A percentile compares a stretch with the other conserved stretches of the same genome.
These are phyloP conservation scores for Apodemia mormo DNA, from an alignment of 2,888 invertebrate species.

Conservation along the genomic window DNA sequence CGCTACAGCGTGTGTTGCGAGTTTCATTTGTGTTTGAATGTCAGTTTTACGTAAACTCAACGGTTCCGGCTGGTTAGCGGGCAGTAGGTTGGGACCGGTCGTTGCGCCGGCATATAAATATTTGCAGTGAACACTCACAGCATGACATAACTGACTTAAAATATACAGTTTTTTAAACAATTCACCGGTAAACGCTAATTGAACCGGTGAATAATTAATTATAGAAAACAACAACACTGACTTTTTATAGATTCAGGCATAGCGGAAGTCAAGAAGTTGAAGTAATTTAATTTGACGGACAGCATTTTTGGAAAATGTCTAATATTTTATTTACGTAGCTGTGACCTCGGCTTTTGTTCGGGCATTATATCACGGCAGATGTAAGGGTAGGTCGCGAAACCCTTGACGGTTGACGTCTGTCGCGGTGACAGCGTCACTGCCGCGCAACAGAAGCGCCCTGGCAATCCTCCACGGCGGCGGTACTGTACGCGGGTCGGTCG, in stretches of 20 bases:
- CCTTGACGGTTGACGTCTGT: no score
- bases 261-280: not conserved
- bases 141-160: not conserved
- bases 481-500: no score
- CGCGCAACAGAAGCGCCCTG: no score
- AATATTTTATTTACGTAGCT: no score
- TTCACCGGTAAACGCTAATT: not conserved
- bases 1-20: not conserved
- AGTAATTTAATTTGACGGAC: no score
- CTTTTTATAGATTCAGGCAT: not conserved
- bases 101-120: constrained; percentile 18
- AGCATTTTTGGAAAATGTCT: no score
- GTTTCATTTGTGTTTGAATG: not conserved
- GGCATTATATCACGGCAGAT: no score
- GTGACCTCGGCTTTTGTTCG: no score
- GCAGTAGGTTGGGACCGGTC: constrained; percentile 32
- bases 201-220: not conserved
- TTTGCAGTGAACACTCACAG: not conserved
- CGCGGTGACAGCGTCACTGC: no score
- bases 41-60: constrained; percentile 21
- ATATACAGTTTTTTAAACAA: not conserved
- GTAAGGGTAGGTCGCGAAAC: no score
- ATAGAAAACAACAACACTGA: not conserved
- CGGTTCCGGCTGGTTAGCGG: constrained; percentile 32
- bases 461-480: no score